Evolutionary conservation across 2,113 vertebrate genomes (phyloP).

Genomic region (Ciconia stormi): DNA sequence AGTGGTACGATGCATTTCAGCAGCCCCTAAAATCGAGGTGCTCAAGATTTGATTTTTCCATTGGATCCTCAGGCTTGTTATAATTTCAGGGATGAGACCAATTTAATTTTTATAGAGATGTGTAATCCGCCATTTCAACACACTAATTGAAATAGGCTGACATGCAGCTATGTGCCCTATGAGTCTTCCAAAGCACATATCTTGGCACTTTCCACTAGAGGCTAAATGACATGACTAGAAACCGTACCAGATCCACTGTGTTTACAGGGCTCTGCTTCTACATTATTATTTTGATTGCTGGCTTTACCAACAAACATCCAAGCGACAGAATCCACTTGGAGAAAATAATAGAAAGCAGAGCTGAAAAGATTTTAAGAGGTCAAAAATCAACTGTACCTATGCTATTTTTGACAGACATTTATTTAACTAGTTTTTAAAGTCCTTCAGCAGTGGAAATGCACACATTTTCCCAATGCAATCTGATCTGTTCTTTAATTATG

Average conservation of each 20-base stretch:
- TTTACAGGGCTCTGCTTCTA: conserved; percentile 16
- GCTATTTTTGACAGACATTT: background rate
- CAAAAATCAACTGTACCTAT: background rate
- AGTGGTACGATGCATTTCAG: background rate
- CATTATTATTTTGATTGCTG: conserved; percentile 17
- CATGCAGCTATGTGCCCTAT: conserved; percentile 46
- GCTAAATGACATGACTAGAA: conserved; percentile 39
- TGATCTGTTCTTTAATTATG: background rate
- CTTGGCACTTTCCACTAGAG: conserved; percentile 57
- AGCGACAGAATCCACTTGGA: background rate
- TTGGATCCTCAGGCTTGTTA: conserved; percentile 16
- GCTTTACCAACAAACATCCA: background rate
- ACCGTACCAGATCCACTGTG: background rate
- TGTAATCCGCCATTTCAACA: conserved; percentile 50
- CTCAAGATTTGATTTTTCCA: conserved; percentile 19
- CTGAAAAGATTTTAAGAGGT: background rate
- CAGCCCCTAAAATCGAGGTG: background rate
- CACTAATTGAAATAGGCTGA: conserved; percentile 65
- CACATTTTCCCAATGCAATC: background rate
- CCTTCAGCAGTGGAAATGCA: background rate
- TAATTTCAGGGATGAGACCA: conserved; percentile 53
- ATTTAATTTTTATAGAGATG: conserved; percentile 59
- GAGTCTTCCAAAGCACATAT: conserved; percentile 61
- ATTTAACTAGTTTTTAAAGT: background rate
- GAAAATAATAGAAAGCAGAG: conserved; percentile 13